Base-by-base conservation (phyloP, 2,888 invertebrate genomes). In the Alentia gelatinosa region DNA sequence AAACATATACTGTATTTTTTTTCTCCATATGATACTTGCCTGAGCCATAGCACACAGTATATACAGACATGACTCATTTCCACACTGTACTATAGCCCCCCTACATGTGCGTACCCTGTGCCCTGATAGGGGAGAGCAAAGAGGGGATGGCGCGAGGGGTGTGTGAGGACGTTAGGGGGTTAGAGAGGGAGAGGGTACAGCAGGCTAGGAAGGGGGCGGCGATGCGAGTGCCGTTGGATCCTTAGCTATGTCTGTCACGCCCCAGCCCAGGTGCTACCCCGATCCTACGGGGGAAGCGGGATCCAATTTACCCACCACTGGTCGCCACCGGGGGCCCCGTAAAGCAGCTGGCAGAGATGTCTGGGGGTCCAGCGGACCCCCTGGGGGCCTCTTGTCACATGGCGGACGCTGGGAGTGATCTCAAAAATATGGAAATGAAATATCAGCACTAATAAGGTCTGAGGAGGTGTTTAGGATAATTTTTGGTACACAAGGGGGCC, bases 391-490 rank as follows among this genome's bases (percentile, higher is more conserved):
- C 86, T 86, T 86, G 86, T 86, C 86, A 86, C 86, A 86, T 86
- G 86, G 30, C 47, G 47, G 33, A 50, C 42, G 4, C 42, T 47
- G 42, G 19, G 86, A 86, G 86, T 86, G 86, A 86, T 86, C 86
- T 86, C 86, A 40, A 86, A 86, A 86, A 86, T 86, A 86, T 86
- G 86, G 86, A 86, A 86, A 86, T 86, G 86, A 86, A 86, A 86
- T 86, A 86, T 86, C 86, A 47, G 86, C 86, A 47, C 86, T 86
- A 86, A 86, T 86, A 86, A 86, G 86, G 33, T 86, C 86, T 86
- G 86, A 86, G 50, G 86, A 86, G 86, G 86, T 35, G 50, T 86
- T 86, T 86, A 86, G 86, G 50, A 42, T 86, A 86, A 50, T 86
- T 86, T 86, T 86, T 86, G 47, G 50, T 9, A 1, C 86, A 30